Evolutionary conservation across 2,113 vertebrate species (phyloP).

Genomic region (Aythya baeri): DNA sequence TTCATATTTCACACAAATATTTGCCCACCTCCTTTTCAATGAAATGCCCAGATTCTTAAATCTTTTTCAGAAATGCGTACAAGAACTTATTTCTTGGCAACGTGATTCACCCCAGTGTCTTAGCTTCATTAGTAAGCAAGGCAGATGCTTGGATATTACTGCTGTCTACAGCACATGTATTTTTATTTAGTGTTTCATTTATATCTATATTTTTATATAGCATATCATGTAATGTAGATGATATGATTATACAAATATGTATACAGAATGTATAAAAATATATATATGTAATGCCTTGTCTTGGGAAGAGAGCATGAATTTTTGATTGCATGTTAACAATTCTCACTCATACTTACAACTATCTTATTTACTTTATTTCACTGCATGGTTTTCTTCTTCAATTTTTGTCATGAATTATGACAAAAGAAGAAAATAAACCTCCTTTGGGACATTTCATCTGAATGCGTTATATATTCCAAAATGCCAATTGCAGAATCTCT

Average conservation of each 20-base stretch:
- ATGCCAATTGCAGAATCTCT: conserved; percentile 51
- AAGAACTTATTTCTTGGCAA: conserved; percentile 27
- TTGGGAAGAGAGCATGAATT: not conserved
- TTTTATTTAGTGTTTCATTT: conserved; percentile 56
- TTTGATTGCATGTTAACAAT: not conserved
- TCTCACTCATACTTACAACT: not conserved
- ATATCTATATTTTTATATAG: not conserved
- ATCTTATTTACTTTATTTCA: conserved; percentile 32
- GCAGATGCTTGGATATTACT: not conserved
- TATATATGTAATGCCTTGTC: not conserved
- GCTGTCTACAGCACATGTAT: conserved; percentile 8
- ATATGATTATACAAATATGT: not conserved
- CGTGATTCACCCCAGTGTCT: conserved; percentile 9
- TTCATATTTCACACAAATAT: not conserved
- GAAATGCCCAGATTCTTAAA: not conserved
- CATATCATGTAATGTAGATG: not conserved
- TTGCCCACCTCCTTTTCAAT: not conserved
- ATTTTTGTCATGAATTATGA: conserved; percentile 32
- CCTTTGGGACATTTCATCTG: conserved; percentile 24
- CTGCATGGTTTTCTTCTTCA: conserved; percentile 18
- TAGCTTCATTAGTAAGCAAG: conserved; percentile 61
- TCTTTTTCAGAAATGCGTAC: not conserved
- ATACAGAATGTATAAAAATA: not conserved
- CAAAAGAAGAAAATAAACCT: not conserved
- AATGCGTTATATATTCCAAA: conserved; percentile 43